These are phyloP conservation scores for Mactromeris polynyma DNA, from an alignment of 2,888 invertebrate species.

Conservation along the genomic window DNA sequence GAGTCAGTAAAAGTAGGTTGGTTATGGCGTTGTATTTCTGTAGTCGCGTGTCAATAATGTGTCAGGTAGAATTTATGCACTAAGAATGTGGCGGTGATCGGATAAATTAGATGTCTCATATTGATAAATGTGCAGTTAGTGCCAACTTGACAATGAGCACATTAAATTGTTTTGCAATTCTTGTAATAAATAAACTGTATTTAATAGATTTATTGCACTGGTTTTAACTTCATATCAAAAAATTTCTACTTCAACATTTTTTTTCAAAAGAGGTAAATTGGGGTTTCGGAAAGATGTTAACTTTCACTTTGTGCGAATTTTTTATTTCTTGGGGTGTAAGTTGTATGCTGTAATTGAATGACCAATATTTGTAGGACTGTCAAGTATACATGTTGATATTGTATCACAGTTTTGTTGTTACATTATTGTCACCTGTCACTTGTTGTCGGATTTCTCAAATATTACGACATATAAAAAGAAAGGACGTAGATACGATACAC, in stretches of 20 bases:
- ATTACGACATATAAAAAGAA: neutral
- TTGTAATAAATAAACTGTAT: neutral
- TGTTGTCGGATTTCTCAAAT: neutral
- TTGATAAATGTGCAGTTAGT: slow-evolving; percentile 20
- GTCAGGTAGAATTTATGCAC: slow-evolving; percentile 6
- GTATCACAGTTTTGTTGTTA: neutral
- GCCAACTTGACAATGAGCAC: neutral
- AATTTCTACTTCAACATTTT: neutral
- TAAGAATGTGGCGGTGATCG: neutral
- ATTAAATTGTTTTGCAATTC: neutral
- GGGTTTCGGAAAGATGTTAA: neutral
- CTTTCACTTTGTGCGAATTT: too few species aligned
- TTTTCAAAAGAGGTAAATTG: neutral
- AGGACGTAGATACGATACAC: neutral
- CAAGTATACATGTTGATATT: neutral
- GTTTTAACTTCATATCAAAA: neutral
- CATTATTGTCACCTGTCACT: neutral
- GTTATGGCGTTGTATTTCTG: neutral
- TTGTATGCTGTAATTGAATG: too few species aligned
- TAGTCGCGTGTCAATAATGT: neutral
- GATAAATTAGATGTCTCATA: neutral
- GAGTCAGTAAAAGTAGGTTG: neutral
- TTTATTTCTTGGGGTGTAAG: too few species aligned
- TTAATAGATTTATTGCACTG: neutral
- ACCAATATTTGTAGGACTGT: too few species aligned